Percentiles rank a stretch among this genome's conserved stretches.
phyloP scores from a whole-genome alignment of 2,113 vertebrate genomes.

The Todiramphus saurophagus region DNA sequence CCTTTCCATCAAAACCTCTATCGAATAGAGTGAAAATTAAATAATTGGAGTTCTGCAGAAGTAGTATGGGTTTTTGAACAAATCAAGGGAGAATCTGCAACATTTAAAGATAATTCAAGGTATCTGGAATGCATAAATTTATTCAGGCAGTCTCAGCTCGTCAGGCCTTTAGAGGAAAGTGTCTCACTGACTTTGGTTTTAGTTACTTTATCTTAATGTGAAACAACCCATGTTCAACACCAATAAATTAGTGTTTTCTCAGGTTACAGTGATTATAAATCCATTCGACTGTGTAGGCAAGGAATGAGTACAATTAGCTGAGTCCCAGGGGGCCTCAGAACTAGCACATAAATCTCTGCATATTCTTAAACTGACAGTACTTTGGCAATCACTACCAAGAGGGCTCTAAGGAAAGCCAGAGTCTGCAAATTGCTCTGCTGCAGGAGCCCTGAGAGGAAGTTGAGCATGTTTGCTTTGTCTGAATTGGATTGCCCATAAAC shows the following conservation, averaged over 20 bases:
- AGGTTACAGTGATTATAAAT: conserved; percentile 24
- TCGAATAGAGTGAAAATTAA: background rate
- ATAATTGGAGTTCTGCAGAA: background rate
- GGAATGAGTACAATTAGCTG: conserved; percentile 11
- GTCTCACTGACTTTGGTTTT: conserved; percentile 2
- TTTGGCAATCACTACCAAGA: background rate
- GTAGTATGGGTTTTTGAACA: background rate
- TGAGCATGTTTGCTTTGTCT: background rate
- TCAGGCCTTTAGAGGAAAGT: background rate
- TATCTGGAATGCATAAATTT: background rate
- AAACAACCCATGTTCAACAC: background rate
- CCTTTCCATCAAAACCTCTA: background rate
- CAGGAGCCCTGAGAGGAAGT: background rate
- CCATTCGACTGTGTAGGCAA: conserved; percentile 12
- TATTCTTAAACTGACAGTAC: background rate
- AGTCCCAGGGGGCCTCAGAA: background rate
- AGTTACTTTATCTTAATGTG: conserved; percentile 26
- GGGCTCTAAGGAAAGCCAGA: background rate
- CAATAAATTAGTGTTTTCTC: conserved; percentile 21
- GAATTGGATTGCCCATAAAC: background rate
- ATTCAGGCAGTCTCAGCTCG: background rate
- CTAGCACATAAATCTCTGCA: background rate
- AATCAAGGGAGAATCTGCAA: background rate
- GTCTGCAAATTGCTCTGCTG: background rate
- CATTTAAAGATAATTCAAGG: background rate